Evolutionary conservation across 2,113 vertebrate genomes (phyloP).

Genomic region (Promerops cafer): DNA sequence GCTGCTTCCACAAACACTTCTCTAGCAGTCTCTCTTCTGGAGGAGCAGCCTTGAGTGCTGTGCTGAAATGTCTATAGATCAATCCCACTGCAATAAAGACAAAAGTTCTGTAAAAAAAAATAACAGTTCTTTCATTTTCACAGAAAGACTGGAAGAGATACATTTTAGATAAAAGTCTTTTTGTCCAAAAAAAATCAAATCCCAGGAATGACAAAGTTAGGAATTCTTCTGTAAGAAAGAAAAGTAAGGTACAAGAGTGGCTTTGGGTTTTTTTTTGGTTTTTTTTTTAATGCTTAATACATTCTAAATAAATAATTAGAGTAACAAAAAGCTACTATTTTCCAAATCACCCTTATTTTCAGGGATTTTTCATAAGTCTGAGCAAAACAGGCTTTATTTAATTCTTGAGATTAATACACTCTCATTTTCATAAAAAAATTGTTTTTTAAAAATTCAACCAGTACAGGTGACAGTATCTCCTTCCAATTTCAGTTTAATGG

Average conservation of each 20-base stretch:
- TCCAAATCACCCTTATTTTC: not conserved
- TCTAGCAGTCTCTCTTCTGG: not conserved
- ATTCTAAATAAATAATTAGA: not conserved
- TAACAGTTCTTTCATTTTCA: not conserved
- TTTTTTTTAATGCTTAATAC: not conserved
- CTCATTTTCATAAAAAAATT: not conserved
- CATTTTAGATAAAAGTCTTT: not conserved
- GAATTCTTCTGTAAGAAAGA: not conserved
- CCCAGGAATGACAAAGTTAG: not conserved
- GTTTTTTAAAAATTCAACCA: not conserved
- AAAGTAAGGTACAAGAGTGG: not conserved
- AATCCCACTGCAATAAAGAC: not conserved
- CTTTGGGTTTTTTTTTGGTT: rapidly evolving
- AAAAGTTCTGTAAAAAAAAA: not conserved
- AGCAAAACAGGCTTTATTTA: not conserved
- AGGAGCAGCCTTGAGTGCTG: not conserved
- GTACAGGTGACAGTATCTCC: not conserved
- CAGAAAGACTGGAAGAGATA: not conserved
- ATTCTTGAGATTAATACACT: not conserved
- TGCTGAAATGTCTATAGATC: not conserved
- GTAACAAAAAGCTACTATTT: not conserved
- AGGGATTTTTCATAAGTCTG: not conserved
- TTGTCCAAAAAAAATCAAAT: not conserved
- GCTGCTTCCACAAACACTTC: not conserved
- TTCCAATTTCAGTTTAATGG: not conserved